A percentile compares a stretch with the other conserved stretches of the same genome.
These are phyloP conservation scores for Mirounga angustirostris DNA, from an alignment of 2,113 vertebrate species.

Conservation along the genomic window DNA sequence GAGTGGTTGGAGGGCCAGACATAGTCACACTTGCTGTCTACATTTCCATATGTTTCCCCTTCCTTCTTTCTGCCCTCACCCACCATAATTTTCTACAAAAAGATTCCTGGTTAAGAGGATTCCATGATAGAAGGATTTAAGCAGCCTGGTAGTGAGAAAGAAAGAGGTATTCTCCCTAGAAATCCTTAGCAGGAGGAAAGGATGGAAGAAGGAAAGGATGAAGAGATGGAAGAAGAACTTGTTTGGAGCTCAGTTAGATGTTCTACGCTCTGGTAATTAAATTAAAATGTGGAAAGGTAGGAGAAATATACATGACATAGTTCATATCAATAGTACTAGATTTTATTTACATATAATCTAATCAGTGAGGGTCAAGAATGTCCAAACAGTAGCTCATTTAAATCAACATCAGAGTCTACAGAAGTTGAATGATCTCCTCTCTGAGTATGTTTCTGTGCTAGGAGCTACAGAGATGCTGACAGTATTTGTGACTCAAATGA, in stretches of 20 bases:
- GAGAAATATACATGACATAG: not conserved
- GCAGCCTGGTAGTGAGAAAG: not conserved
- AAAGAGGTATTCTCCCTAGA: not conserved
- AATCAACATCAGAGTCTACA: not conserved
- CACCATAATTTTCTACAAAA: not conserved
- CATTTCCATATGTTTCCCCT: not conserved
- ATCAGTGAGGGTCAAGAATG: not conserved
- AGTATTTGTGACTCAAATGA: not conserved
- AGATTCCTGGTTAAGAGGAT: not conserved
- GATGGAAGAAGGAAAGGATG: not conserved
- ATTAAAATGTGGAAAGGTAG: not conserved
- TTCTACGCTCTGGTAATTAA: not conserved
- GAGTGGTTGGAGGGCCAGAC: not conserved
- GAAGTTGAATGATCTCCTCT: not conserved
- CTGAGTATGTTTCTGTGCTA: not conserved
- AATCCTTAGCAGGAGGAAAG: not conserved
- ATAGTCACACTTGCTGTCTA: rapidly evolving
- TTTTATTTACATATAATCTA: not conserved
- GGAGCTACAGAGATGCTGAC: not conserved
- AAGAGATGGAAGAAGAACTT: not conserved
- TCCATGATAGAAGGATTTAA: not conserved
- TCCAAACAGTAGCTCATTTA: not conserved
- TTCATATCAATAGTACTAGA: not conserved
- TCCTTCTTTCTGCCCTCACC: not conserved
- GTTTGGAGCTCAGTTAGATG: not conserved